Base-by-base conservation (phyloP, 2,888 invertebrate genomes). In the Brenthis hecate region DNA sequence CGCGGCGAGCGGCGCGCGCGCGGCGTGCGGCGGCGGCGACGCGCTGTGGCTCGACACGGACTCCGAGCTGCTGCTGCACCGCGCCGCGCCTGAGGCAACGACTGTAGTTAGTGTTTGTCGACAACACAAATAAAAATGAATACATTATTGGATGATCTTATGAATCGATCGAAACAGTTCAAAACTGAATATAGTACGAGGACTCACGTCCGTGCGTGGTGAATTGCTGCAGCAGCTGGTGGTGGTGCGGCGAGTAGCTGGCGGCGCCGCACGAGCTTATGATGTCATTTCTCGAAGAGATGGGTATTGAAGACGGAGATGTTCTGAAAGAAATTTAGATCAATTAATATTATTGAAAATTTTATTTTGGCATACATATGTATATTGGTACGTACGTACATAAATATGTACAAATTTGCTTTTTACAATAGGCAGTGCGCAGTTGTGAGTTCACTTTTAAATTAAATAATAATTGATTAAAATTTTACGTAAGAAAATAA, bases 21-120 rank as follows among this genome's bases (percentile, higher is more conserved):
- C 71, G 68, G 70, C 71, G 68, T 36, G 69, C 73, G 81, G 82
- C 54, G 84, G 87, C 57, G 84, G 93, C 77, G 80, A 94, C 91
- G 82, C 94, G 92, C 85, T 80, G 77, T 77, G 81, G 77, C 90
- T 89, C 47, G 95, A 95, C 77, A 97, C 95, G 0, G 97, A 97
- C 91, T 98, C 96, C 23, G 97, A 97, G 91, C 97, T 97, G 87
- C 97, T 86, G 85, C 86, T 85, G 75, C 86, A 87, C 61, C 87
- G 85, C 1, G 74, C 81, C 56, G 72, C 81, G 16, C 74, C 81
- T 78, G 77, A 61, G 43, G 43, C 53, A 64, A 70, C 62, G 74
- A 76, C 66, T 58, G 78, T 58, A 6, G 36, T 28, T 6, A 36
- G 62, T 50, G 54, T 32, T 16, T 8, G 11, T 51, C 65, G 16